Base-by-base conservation (phyloP, 2,113 vertebrate species). In the Eudyptes chrysolophus region DNA sequence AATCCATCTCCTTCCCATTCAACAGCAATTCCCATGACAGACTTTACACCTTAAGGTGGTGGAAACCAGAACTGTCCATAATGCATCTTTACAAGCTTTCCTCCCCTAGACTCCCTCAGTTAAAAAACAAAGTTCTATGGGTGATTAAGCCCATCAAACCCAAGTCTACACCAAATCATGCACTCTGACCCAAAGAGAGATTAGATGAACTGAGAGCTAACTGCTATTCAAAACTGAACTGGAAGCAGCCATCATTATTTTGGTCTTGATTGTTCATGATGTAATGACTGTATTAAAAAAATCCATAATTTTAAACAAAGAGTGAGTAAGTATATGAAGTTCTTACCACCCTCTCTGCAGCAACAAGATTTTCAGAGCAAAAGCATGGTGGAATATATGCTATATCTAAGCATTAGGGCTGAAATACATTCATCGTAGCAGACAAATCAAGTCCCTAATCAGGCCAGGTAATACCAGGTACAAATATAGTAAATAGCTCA, bases 351-450 rank as follows among this genome's bases (percentile, higher is more conserved):
- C 11, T n/a, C 42, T 72, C 42, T 26, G 57, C 36, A 62, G 65
- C 48, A 77, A 58, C 14, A 72, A 49, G 20, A 25, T 22, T 22
- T 58, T 32, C 22, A 51, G 36, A 62, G 68, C 46, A 62, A 74
- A 69, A 19, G 10, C 54, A 38, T 6, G 8, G 34, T 27, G 19
- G 27, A 4, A 27, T 16, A 34, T 4, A 44, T 0, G 12, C 13
- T 30, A 2, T 30, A 22, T 7, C 16, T 44, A 51, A 65, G 32
- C 32, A 46, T 9, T 20, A 25, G 36, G 26, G 48, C 29, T 80
- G 60, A 80, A 89, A 78, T 30, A 38, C 7, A 55, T 14, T 8
- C 38, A 62, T 3, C 1, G 2, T 0, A 54, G 62, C 54, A 44
- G 34, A 71, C 48, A 70, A 79, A 85, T 11, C 57, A 72, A 89